Evolutionary conservation across 2,888 invertebrate species (phyloP), one percentile per base, ranked within the genome.

Genomic region (Gari tellinella): DNA sequence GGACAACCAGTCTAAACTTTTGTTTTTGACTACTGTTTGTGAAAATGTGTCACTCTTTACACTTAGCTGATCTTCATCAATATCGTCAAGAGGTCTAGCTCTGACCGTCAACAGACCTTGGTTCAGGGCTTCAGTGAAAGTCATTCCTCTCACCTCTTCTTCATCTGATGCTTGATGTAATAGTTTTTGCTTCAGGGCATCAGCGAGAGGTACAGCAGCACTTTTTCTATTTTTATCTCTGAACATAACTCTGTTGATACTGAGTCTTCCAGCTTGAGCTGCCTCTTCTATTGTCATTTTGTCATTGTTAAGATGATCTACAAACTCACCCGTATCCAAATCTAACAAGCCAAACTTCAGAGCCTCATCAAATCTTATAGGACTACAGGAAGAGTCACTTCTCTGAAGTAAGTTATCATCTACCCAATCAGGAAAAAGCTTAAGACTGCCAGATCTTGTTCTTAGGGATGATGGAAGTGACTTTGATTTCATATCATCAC

Each of bases 191-290:
- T 69, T 62, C n/a, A 82, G 31, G 19, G 79, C 79, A 52, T 74
- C 64, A 51, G 69, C 63, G 23, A 83, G 56, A 15, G 79, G 72
- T 38, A 83, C 56, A 19, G 65, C 67, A 19, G 66, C 40, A n/a
- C 60, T 49, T 19, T 61, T 70, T 17, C 53, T 49, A 15, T 1
- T 48, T 40, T 68, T 62, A 61, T 80, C 80, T 72, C 58, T 60
- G 56, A 74, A 83, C 45, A 49, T 67, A 12, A 83, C 80, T 45
- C 63, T 68, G 23, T 75, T 75, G 17, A 94, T 93, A 90, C 97
- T 96, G 65, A 97, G 94, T 53, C 97, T 93, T 26, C 96, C 96
- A 89, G 94, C 95, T 79, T 95, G 94, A 1, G 95, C 91, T 0
- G 97, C 97, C 89, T 96, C 96, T 70, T 93, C 93, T 0, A 96